Evolutionary conservation across 2,113 vertebrate genomes (phyloP).

Genomic region (Phalacrocorax carbo): DNA sequence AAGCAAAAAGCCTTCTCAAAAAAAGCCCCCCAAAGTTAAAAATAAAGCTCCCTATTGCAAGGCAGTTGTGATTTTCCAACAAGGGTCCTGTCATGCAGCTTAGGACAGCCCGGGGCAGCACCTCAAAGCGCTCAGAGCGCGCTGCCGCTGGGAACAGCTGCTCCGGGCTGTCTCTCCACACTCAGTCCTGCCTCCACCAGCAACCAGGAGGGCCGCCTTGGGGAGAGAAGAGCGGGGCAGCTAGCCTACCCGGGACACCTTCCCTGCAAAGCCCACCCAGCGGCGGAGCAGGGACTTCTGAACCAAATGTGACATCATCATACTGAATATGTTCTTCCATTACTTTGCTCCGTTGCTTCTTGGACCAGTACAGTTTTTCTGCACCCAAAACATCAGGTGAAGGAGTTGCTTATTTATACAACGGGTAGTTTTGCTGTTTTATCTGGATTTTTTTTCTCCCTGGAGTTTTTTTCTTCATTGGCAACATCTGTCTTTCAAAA

Average conservation of each 20-base stretch:
- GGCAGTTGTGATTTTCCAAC: not conserved
- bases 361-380: not conserved
- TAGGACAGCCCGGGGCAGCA: not conserved
- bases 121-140: not conserved
- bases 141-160: not conserved
- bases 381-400: not conserved
- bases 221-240: not conserved
- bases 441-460: not conserved
- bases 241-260: too few relatives aligned
- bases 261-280: not conserved
- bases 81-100: not conserved
- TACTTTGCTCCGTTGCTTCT: not conserved
- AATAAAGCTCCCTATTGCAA: not conserved
- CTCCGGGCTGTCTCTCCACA: not conserved
- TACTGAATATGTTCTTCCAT: not conserved
- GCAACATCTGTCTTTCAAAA: not conserved
- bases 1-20: not conserved
- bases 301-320: not conserved
- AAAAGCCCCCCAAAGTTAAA: not conserved
- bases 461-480: not conserved
- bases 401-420: not conserved
- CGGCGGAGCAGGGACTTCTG: not conserved
- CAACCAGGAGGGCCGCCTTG: not conserved
- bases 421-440: not conserved
- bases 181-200: not conserved